Percentiles rank a stretch among this genome's conserved stretches.
Evolutionary conservation across 2,113 vertebrate species (phyloP).

Genomic region (Nannospalax galili): DNA sequence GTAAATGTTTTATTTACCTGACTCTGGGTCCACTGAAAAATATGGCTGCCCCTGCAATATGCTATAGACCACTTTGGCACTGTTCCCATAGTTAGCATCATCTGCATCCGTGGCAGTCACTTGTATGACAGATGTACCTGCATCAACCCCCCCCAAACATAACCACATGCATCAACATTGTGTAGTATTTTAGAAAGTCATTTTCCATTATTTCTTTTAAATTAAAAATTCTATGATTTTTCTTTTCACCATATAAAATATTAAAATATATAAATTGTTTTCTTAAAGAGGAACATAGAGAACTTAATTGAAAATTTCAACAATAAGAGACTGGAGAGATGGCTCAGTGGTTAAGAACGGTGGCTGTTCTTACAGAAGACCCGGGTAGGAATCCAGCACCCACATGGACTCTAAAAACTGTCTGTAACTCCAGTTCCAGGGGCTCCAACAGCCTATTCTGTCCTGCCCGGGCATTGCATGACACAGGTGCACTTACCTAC

Average conservation of each 20-base stretch:
- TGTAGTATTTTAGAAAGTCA: neutral
- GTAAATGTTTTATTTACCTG: conserved; percentile 89
- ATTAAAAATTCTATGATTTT: neutral
- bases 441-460: no score
- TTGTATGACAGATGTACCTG: conserved; percentile 95
- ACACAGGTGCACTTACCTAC: no score
- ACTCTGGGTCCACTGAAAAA: conserved; percentile 98
- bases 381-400: no score
- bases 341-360: no score
- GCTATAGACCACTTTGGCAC: conserved; percentile 97
- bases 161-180: neutral
- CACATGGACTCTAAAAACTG: no score
- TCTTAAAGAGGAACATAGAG: neutral
- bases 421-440: no score
- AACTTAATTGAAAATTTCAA: neutral
- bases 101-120: conserved; percentile 96
- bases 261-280: neutral
- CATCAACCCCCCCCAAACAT: neutral
- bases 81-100: conserved; percentile 97
- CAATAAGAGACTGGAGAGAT: no score
- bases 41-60: conserved; percentile 98
- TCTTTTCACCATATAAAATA: neutral
- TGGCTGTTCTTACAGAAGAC: no score
- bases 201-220: neutral
- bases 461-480: no score